Evolutionary conservation across 2,797 vertebrate genomes (phyloP).

Genomic region (Avahi laniger): DNA sequence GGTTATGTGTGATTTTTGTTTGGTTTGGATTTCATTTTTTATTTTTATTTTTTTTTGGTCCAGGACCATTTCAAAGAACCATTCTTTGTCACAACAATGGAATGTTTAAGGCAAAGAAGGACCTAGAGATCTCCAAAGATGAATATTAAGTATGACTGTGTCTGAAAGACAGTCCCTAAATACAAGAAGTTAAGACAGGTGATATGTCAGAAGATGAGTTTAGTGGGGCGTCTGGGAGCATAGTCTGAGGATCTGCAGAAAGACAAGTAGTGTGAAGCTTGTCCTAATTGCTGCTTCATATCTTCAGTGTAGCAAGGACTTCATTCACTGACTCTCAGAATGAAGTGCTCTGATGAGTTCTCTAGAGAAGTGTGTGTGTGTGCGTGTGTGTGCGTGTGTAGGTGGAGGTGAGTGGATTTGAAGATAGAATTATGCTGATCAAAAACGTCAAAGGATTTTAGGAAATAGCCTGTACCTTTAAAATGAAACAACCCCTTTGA

Average conservation of each 20-base stretch:
- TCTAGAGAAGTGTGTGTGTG: not conserved
- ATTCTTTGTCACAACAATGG: not conserved
- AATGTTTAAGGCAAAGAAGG: not conserved
- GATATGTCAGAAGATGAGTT: not conserved
- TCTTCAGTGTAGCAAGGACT: not conserved
- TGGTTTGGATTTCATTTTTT: not conserved
- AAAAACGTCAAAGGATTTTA: not conserved
- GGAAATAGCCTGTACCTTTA: not conserved
- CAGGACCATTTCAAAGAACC: not conserved
- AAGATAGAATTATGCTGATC: not conserved
- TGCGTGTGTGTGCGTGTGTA: not conserved
- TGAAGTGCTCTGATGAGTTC: not conserved
- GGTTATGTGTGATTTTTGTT: not conserved
- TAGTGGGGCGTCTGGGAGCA: fast-evolving
- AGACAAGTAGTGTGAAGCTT: not conserved
- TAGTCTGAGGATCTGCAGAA: not conserved
- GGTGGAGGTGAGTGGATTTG: not conserved
- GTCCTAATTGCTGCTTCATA: not conserved
- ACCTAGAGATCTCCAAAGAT: not conserved
- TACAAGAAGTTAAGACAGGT: not conserved
- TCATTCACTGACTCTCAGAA: not conserved
- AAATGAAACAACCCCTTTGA: not conserved
- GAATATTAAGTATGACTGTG: not conserved
- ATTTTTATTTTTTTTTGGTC: not conserved
- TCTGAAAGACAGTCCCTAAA: not conserved